Evolutionary conservation across 1,140 invertebrate species (phyloP), one percentile per base, ranked within the genome.

Genomic region (Brachionus manjavacas): DNA sequence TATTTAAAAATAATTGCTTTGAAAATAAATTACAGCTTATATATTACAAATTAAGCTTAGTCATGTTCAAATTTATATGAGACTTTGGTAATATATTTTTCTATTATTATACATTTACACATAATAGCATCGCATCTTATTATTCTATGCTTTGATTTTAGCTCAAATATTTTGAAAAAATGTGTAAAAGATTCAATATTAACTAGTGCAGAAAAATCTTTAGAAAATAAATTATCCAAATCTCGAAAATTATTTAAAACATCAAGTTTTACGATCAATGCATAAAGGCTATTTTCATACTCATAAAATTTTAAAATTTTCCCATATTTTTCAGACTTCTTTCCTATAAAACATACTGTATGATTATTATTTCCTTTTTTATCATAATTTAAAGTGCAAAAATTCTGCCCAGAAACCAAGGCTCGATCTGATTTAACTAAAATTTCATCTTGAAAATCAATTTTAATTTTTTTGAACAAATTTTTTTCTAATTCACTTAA

Each of bases 301-400:
- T 66, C 60, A 66, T 66, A 66, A 66, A 66, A 66, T 66, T 66
- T 66, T 66, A 66, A 66, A 23, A 66, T 28, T 28, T 66, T 28
- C 11, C 60, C 60, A 28, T 25, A 66, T 66, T 66, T 66, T 66
- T 66, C 60, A 25, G 7, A 66, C 11, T 66, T 28, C 28, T 28
- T 28, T 64, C 23, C 16, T 64, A 20, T 64, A 64, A 64, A 64
- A 25, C 55, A 64, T 64, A 64, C 23, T 20, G 16, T 64, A 64
- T 64, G 23, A 64, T 25, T 64, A 64, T 64, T 64, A 20, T 16
- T 64, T 64, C 16, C n/a, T 20, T 20, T 20, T 64, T 20, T 25
- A 64, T 64, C 16, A 64, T 64, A 64, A 64, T 64, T 64, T 64
- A 16, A 64, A 64, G 55, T 20, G 23, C 23, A 25, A 64, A 64